Evolutionary conservation across 2,113 vertebrate species (phyloP).

Genomic region (Carollia perspicillata): DNA sequence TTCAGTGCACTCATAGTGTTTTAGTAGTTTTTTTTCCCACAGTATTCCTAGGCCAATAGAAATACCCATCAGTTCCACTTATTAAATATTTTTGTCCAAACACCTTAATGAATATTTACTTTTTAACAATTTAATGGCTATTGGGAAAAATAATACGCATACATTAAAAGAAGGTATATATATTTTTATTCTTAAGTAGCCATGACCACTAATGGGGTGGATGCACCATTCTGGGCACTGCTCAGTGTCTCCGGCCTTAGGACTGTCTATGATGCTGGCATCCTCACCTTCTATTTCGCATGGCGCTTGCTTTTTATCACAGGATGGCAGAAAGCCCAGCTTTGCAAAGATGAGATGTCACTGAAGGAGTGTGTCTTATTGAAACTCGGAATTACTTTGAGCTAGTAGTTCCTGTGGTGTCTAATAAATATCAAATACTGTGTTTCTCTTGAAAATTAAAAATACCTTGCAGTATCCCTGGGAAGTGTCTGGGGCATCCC

Average conservation of each 20-base stretch:
- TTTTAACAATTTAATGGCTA: not conserved
- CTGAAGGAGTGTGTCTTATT: not conserved
- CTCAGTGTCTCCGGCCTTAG: not conserved
- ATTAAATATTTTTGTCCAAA: conserved; percentile 3
- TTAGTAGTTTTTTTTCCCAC: not conserved
- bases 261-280: not conserved
- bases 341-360: not conserved
- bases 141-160: not conserved
- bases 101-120: not conserved
- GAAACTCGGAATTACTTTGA: not conserved
- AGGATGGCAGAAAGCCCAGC: not conserved
- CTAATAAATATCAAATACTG: not conserved
- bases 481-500: not conserved
- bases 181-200: not conserved
- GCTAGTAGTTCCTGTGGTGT: not conserved
- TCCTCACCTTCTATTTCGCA: not conserved
- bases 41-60: not conserved
- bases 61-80: not conserved
- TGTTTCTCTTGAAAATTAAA: conserved; percentile 12
- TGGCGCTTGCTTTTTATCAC: not conserved
- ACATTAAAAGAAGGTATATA: not conserved
- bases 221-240: not conserved
- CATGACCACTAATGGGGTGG: not conserved
- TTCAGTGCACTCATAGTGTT: not conserved
- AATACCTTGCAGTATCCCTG: not conserved